These are phyloP conservation scores for Frankliniella intonsa DNA, from an alignment of 2,888 invertebrate genomes.

Conservation along the genomic window DNA sequence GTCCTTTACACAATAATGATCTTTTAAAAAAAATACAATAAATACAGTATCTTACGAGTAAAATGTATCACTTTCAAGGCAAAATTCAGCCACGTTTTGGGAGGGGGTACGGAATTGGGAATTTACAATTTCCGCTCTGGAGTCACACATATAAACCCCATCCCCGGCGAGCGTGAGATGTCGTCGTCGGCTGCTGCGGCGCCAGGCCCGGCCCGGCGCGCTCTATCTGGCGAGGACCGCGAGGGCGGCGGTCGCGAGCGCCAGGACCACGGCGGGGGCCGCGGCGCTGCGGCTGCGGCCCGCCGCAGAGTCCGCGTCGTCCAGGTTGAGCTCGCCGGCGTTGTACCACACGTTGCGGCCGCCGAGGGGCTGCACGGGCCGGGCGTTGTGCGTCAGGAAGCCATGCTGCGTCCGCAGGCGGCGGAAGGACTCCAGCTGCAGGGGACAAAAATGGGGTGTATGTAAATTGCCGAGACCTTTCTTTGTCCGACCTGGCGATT, in stretches of 20 bases:
- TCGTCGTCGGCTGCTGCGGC: too few relatives aligned
- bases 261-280: not conserved
- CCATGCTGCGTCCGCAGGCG: slow-evolving; percentile 61
- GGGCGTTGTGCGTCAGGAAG: slow-evolving; percentile 70
- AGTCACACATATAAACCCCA: too few relatives aligned
- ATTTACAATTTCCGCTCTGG: too few relatives aligned
- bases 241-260: not conserved
- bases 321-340: slow-evolving; percentile 41
- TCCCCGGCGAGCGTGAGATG: too few relatives aligned
- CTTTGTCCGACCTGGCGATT: too few relatives aligned
- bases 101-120: too few relatives aligned
- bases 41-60: not conserved
- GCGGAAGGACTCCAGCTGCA: slow-evolving; percentile 69
- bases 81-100: not conserved
- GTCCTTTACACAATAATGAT: too few relatives aligned
- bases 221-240: not conserved
- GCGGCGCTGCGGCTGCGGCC: too few relatives aligned
- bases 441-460: slow-evolving; percentile 38
- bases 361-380: slow-evolving; percentile 74
- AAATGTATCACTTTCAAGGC: not conserved
- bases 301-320: not conserved
- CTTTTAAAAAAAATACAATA: not conserved
- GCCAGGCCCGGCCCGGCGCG: too few relatives aligned
- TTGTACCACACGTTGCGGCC: slow-evolving; percentile 63
- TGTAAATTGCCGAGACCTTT: too few relatives aligned